A percentile compares a stretch with the other conserved stretches of the same genome.
phyloP scores from a whole-genome alignment of 2,113 vertebrate genomes.

The Bombycilla garrulus region DNA sequence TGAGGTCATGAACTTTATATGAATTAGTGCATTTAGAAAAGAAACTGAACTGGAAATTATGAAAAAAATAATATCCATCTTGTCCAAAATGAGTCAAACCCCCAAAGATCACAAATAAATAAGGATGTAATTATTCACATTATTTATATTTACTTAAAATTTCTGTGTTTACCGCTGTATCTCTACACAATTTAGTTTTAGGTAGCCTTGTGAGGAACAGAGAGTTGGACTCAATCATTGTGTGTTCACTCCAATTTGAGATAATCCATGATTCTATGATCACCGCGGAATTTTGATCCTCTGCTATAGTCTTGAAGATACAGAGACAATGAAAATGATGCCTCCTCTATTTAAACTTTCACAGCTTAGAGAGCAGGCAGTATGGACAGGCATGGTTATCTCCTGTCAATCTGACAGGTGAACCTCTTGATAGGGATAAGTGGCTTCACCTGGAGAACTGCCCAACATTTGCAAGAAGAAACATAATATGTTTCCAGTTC shows the following conservation, averaged over 20 bases:
- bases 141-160: neutral
- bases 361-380: neutral
- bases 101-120: neutral
- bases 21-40: neutral
- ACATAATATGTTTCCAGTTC: neutral
- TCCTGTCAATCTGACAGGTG: neutral
- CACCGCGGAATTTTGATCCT: neutral
- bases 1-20: neutral
- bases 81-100: neutral
- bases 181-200: neutral
- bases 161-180: neutral
- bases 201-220: neutral
- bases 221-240: neutral
- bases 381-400: neutral
- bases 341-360: neutral
- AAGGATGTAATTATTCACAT: neutral
- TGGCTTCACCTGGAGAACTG: neutral
- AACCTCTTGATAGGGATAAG: neutral
- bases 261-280: neutral
- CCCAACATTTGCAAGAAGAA: neutral
- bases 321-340: neutral
- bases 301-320: neutral
- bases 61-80: neutral
- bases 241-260: accelerated
- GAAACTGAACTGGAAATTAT: neutral